phyloP scores from a whole-genome alignment of 2,888 invertebrate species.

The Hipparchia sbordonii region DNA sequence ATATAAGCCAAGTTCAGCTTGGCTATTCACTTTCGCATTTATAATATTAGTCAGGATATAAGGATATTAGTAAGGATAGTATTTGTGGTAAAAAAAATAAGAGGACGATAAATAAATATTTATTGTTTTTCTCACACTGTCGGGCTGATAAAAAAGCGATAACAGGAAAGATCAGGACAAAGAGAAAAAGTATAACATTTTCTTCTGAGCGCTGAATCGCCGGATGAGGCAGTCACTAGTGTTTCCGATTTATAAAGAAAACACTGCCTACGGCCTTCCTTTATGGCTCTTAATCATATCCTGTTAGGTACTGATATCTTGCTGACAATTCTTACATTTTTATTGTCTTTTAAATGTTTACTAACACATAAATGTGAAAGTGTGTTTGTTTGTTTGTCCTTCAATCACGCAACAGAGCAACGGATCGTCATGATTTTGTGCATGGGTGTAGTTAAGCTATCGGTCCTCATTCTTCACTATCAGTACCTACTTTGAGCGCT shows the following conservation, averaged over 20 bases:
- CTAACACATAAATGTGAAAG: background rate
- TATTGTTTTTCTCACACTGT: slow-evolving; percentile 17
- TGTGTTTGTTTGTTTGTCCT: background rate
- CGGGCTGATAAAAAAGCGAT: slow-evolving; percentile 27
- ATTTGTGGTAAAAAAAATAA: background rate
- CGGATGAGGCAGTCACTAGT: slow-evolving; percentile 69
- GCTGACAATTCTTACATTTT: slow-evolving; percentile 6
- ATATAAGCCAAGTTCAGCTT: too few relatives aligned
- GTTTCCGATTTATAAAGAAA: slow-evolving; percentile 69
- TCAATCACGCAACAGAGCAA: too few relatives aligned
- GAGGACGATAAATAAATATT: slow-evolving; percentile 13
- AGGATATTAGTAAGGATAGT: too few relatives aligned
- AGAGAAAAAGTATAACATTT: slow-evolving; percentile 46
- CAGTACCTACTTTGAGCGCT: too few relatives aligned
- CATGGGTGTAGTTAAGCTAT: too few relatives aligned
- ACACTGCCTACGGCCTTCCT: slow-evolving; percentile 66
- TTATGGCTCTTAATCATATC: slow-evolving; percentile 59
- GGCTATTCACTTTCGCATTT: too few relatives aligned
- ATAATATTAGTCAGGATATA: too few relatives aligned
- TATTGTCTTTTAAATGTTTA: background rate
- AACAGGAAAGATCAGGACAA: slow-evolving; percentile 38
- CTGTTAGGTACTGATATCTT: slow-evolving; percentile 59
- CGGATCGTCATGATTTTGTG: too few relatives aligned
- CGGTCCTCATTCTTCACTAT: too few relatives aligned
- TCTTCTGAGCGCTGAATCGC: slow-evolving; percentile 65